Evolutionary conservation across 2,797 vertebrate genomes (phyloP).

Genomic region (Hyperoplus immaculatus): DNA sequence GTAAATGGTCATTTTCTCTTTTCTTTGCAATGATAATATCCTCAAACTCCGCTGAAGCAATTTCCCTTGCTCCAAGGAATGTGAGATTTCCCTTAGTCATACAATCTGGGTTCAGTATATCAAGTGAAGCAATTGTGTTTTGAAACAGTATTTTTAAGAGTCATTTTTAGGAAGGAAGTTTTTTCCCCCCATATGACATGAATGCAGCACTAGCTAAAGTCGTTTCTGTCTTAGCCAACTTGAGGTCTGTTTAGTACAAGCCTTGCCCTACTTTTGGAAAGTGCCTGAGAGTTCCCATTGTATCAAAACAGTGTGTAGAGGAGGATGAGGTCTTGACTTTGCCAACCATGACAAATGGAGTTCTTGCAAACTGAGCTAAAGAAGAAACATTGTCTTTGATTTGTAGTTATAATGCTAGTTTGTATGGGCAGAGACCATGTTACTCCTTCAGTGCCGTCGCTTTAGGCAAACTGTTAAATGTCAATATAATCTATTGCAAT

Average conservation of each 20-base stretch:
- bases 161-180: constrained; percentile 10
- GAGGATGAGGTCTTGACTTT: constrained; percentile 66
- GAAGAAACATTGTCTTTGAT: constrained; percentile 37
- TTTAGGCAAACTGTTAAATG: constrained; percentile 77
- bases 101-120: not conserved
- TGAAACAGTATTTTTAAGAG: constrained; percentile 8
- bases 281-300: constrained; percentile 91
- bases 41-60: not conserved
- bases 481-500: constrained; percentile 81
- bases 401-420: constrained; percentile 65
- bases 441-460: constrained; percentile 75
- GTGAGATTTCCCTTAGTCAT: constrained; percentile 4
- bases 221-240: constrained; percentile 62
- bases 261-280: constrained; percentile 87
- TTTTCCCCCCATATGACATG: constrained; percentile 76
- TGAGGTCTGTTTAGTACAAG: constrained; percentile 68
- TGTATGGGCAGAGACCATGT: constrained; percentile 74
- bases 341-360: constrained; percentile 67
- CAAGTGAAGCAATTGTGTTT: not conserved
- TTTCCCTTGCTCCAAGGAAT: not conserved
- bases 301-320: constrained; percentile 55
- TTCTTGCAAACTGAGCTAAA: constrained; percentile 66
- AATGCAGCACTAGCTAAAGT: constrained; percentile 66
- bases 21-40: not conserved
- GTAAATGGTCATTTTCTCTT: constrained; percentile 7